Base-by-base conservation (phyloP, 2,797 vertebrate genomes). In the Adelosebastes latens region DNA sequence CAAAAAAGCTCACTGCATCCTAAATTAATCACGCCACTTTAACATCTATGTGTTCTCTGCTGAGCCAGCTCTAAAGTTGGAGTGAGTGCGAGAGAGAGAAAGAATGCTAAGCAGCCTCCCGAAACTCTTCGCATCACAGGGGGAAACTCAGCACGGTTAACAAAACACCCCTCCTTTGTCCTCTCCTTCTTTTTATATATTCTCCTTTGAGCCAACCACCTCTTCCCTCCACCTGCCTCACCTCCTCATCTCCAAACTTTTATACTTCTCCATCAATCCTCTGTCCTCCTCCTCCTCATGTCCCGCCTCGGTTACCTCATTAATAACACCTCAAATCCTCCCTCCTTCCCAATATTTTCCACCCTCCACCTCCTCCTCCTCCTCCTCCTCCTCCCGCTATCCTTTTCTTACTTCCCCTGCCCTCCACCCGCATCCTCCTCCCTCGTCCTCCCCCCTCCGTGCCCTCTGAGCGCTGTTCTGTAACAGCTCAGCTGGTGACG, bases 11-110 rank as follows among this genome's bases (percentile, higher is more conserved):
- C 63, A 67, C 77, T 77, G 90, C 90, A 87, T 91, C 82, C 88
- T 83, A 86, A 90, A 95, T 92, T 89, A 94, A 95, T 92, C 90
- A 90, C 82, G 61, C 75, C 81, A 87, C 91, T 91, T 91, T 90
- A 92, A 88, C 81, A 79, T 93, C 89, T 88, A 64, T 79, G 84
- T 82, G 78, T 86, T 91, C 89, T 89, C 82, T 93, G 93, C 93
- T 94, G 93, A 94, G 91, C 82, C 90, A 89, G 91, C 88, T 89
- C 70, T 83, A 90, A 93, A 92, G 91, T 91, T 93, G 66, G 53
- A 29, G 73, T 36, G 79, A 85, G 77, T 42, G 78, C 27, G 71
- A 65, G 81, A 75, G 71, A 71, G 72, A 83, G 79, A 49, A 22
- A 60, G 79, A 88, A 87, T 83, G 86, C 83, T 86, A 89, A 91